Base-by-base conservation (phyloP, 2,888 invertebrate species). In the Amiota minor region DNA sequence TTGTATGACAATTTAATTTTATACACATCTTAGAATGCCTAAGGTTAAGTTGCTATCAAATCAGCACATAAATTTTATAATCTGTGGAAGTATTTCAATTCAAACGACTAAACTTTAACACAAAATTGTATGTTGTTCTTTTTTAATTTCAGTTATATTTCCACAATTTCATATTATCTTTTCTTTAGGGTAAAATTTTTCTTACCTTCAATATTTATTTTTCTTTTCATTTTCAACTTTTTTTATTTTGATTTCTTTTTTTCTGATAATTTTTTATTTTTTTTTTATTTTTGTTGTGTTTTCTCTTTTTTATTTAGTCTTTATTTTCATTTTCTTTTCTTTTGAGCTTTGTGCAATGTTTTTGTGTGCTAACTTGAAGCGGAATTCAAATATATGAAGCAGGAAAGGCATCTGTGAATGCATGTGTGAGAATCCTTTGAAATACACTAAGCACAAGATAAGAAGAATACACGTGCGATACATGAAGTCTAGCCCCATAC, bases 201-300 rank as follows among this genome's bases (percentile, higher is more conserved):
- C 78, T 76, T 78, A 80, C 81, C 80, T 85, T 85, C 85, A 83
- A 82, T 76, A 79, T 85, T 81, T 83, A 82, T 83, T 83, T 6
- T 35, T 35, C 49, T 71, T 16, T 62, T 49, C 62, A 23, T 46
- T 47, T 23, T 56, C 12, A 9, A 12, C 46, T 46, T 53, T 10
- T 16, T 55, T 9, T 35, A n/a, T n/a, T 45, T 11, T 46, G 16
- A 59, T 16, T 59, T 71, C 78, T 16, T 47, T 53, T 47, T 70
- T 45, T 70, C 70, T 53, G 35, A 35, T 20, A 18, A 18, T 53
- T 18, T 45, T 67, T 55, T n/a, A n/a, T 11, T 20, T 35, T 35
- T 53, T 18, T 45, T 67, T 55, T n/a, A n/a, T 11, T 20, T 46
- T 35, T 72, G 68, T 71, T 59, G 73, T 76, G 77, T 80, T 79